phyloP scores from a whole-genome alignment of 2,888 invertebrate genomes.

The Aphrophora alni region DNA sequence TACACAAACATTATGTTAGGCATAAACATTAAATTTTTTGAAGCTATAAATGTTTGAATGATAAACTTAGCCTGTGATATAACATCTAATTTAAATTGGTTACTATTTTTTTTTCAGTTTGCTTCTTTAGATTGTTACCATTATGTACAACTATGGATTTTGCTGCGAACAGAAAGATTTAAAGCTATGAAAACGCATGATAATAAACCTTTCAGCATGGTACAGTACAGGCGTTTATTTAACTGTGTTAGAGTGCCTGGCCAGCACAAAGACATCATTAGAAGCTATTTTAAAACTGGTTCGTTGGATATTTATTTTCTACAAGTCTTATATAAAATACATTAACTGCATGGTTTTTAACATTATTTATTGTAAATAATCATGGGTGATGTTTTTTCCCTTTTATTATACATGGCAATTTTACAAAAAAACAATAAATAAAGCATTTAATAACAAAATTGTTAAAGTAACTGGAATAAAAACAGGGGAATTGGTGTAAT shows the following conservation, averaged over 20 bases:
- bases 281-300: slow-evolving; percentile 60
- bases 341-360: no score
- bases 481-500: no score
- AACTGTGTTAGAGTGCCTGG: slow-evolving; percentile 62
- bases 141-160: slow-evolving; percentile 60
- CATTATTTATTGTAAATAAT: neutral
- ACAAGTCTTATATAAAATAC: neutral
- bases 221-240: slow-evolving; percentile 61
- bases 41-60: no score
- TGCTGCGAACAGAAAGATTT: slow-evolving; percentile 57
- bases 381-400: no score
- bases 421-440: no score
- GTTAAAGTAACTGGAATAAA: no score
- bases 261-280: slow-evolving; percentile 56
- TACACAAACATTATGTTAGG: no score
- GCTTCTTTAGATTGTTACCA: slow-evolving; percentile 55
- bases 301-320: slow-evolving; percentile 20
- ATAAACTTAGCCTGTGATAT: no score
- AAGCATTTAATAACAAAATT: no score
- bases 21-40: no score
- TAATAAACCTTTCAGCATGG: slow-evolving; percentile 58
- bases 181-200: slow-evolving; percentile 57
- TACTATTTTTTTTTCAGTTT: slow-evolving; percentile 51
- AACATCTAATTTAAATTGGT: neutral
- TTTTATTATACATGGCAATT: no score